phyloP scores from a whole-genome alignment of 1,140 invertebrate genomes.

The Paralvinella palmiformis region DNA sequence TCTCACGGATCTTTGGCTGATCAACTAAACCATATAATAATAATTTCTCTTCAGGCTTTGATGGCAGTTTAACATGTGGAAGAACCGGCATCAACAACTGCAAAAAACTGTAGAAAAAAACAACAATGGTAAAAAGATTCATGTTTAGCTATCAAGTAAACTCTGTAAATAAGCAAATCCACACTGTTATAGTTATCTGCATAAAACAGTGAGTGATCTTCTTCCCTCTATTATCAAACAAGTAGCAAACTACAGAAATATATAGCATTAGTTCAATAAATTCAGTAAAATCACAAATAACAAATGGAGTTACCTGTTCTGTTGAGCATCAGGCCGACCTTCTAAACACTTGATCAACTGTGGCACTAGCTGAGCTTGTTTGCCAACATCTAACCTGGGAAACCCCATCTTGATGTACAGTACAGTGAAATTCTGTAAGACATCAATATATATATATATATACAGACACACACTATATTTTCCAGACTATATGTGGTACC shows the following conservation, averaged over 20 bases:
- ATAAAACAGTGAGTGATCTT: too few relatives aligned
- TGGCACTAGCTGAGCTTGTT: conserved; percentile 71
- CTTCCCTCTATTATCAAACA: too few relatives aligned
- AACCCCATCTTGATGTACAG: conserved; percentile 91
- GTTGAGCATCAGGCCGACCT: conserved; percentile 73
- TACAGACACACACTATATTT: background rate
- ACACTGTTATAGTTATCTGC: too few relatives aligned
- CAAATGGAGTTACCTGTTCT: conserved; percentile 64
- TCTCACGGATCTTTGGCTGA: conserved; percentile 60
- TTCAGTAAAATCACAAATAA: conserved; percentile 11
- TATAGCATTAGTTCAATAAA: too few relatives aligned
- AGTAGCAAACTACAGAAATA: too few relatives aligned
- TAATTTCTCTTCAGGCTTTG: conserved; percentile 59
- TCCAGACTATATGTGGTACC: too few relatives aligned
- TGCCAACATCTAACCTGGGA: conserved; percentile 67
- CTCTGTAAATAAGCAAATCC: too few relatives aligned
- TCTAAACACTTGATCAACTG: conserved; percentile 70
- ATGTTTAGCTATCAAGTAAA: too few relatives aligned
- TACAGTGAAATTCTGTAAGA: conserved; percentile 80
- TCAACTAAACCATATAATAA: conserved; percentile 60
- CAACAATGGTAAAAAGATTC: too few relatives aligned
- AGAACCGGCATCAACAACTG: conserved; percentile 74
- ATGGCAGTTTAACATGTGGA: conserved; percentile 63
- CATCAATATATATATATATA: background rate
- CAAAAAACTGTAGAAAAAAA: conserved; percentile 55